These are phyloP conservation scores for Entelurus aequoreus DNA, from an alignment of 2,113 vertebrate genomes.

Conservation along the genomic window DNA sequence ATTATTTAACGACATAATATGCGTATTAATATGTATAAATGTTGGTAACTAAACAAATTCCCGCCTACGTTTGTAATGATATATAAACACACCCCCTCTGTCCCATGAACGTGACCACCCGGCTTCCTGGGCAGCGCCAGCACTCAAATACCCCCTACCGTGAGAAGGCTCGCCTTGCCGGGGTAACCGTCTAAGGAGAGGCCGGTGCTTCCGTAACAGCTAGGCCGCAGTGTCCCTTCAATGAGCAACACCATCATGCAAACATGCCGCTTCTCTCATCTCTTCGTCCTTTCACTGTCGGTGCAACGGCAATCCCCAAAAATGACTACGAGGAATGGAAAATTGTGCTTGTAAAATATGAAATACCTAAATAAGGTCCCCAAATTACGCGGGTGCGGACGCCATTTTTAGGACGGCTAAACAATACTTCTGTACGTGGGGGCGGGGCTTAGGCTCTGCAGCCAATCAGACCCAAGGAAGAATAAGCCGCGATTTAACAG, in stretches of 20 bases:
- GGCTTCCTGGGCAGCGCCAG: constrained; percentile 18
- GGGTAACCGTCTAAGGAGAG: constrained; percentile 27
- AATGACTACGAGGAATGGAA: background rate
- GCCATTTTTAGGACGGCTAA: constrained; percentile 70
- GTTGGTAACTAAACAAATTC: constrained; percentile 49
- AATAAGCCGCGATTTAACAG: background rate
- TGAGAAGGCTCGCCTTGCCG: constrained; percentile 1
- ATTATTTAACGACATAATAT: constrained; percentile 1
- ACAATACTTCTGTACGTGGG: constrained; percentile 45
- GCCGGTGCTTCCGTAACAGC: constrained; percentile 38
- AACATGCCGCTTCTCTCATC: constrained; percentile 3
- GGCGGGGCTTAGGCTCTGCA: constrained; percentile 45
- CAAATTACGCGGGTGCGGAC: constrained; percentile 69
- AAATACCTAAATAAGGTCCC: constrained; percentile 61
- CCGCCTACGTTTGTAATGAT: constrained; percentile 73
- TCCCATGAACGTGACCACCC: constrained; percentile 41
- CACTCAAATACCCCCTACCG: constrained; percentile 4
- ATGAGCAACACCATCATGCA: background rate
- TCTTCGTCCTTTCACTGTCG: background rate
- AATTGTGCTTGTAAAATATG: constrained; percentile 9
- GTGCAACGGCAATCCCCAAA: background rate
- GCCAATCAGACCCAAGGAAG: constrained; percentile 46
- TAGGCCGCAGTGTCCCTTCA: constrained; percentile 39
- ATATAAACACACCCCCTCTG: constrained; percentile 75
- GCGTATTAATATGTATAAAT: background rate